Base-by-base conservation (phyloP, 2,888 invertebrate genomes). In the Paralinhomoeus sp. region DNA sequence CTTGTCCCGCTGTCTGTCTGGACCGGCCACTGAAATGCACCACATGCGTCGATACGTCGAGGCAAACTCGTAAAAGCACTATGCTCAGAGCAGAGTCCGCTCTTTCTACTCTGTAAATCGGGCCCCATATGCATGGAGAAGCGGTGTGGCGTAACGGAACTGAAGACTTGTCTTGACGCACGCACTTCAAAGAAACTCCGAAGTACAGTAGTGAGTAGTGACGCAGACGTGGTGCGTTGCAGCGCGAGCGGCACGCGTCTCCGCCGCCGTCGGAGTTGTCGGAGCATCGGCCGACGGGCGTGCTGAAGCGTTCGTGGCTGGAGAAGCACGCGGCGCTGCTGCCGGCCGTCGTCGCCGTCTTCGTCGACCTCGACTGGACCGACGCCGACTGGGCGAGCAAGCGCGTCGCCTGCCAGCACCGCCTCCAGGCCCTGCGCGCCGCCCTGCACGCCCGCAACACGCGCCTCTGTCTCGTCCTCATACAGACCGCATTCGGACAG, bases 291-390 rank as follows among this genome's bases (percentile, higher is more conserved):
- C n/a, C n/a, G 0, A 81, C 80, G 64, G 91, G 93, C 15, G 80
- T 93, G 50, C 66, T 93, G 9, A 89, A 91, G 63, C 75, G 78
- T 37, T 81, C 82, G 60, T 97, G 93, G 93, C 78, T 91, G 70
- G 72, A 75, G 42, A 97, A 97, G 64, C 84, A 91, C 60, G 70
- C 85, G 34, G 75, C 78, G 52, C 73, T 79, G 45, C 73, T 93
- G 50, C 93, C 97, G 12, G 78, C 91, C 1, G 78, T 93, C 1
- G 77, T 85, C 24, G 85, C 89, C 2, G 73, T 89, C 48, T 97
- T 93, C 65, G 83, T 82, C 63, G 91, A 97, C 58, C 73, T 93
- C 61, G 91, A 93, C 66, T 97, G 93, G 93, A 82, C 83, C 62
- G 89, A 91, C 65, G 70, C 74, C 0, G 74, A 77, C 50, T 93